Conservation (phyloP, 1,140 invertebrate genomes). For the Ectropis grisescens region DNA sequence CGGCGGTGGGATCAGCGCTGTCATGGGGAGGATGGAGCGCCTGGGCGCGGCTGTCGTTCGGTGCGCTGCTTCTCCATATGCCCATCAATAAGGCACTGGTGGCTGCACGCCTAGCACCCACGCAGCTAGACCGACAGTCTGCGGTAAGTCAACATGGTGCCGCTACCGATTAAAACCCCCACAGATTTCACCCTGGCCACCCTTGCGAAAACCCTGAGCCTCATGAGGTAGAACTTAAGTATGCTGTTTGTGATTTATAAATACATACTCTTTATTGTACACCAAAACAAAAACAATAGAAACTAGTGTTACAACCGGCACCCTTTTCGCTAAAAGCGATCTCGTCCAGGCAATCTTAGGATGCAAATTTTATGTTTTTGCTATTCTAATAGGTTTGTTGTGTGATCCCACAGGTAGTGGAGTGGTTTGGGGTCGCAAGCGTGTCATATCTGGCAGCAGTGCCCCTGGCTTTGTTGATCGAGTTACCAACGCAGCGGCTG, state of each 20-base stretch:
- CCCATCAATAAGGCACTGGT: constrained; percentile 43
- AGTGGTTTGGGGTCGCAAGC: constrained; percentile 41
- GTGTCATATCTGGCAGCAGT: constrained; percentile 44
- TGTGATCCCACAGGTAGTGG: constrained; percentile 22
- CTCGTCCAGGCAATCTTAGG: too few species aligned
- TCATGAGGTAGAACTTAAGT: too few species aligned
- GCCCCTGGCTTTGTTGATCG: constrained; percentile 48
- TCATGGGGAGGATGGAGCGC: constrained; percentile 27
- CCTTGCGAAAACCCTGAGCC: too few species aligned
- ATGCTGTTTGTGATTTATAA: too few species aligned
- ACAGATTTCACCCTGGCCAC: background rate
- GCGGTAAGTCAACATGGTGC: constrained; percentile 25
- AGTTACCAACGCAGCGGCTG: constrained; percentile 39
- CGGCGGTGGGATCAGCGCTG: constrained; percentile 21
- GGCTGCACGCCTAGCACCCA: constrained; percentile 23
- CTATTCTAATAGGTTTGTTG: too few species aligned
- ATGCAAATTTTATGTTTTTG: too few species aligned
- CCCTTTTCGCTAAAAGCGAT: too few species aligned
- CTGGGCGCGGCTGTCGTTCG: constrained; percentile 45
- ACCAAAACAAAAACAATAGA: too few species aligned
- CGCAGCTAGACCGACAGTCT: constrained; percentile 28
- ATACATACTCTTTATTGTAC: too few species aligned
- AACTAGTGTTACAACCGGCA: too few species aligned
- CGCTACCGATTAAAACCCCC: too few species aligned
- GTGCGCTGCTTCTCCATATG: constrained; percentile 49